phyloP scores from a whole-genome alignment of 2,113 vertebrate species.

The Engraulis encrasicolus region DNA sequence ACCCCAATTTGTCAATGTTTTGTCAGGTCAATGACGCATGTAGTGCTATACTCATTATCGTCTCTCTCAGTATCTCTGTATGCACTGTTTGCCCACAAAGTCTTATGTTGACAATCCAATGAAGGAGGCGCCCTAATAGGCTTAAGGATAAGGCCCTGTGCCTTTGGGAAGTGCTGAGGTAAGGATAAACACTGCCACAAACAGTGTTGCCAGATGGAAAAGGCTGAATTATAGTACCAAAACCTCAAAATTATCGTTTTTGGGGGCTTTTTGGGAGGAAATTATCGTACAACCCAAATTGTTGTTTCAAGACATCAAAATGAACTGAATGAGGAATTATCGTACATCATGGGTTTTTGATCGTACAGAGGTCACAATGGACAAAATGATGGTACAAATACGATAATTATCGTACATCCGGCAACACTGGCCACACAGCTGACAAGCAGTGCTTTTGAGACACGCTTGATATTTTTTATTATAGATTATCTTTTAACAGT shows the following conservation, averaged over 20 bases:
- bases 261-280: too few relatives aligned
- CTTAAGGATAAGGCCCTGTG: background rate
- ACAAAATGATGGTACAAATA: too few relatives aligned
- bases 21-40: background rate
- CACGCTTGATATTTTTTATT: background rate
- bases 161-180: background rate
- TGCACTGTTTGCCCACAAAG: background rate
- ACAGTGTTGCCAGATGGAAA: too few relatives aligned
- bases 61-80: background rate
- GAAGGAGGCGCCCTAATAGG: background rate
- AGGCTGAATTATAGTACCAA: too few relatives aligned
- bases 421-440: too few relatives aligned
- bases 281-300: too few relatives aligned
- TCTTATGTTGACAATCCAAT: conserved; percentile 7
- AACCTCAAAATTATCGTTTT: too few relatives aligned
- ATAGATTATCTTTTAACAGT: background rate
- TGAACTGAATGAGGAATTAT: too few relatives aligned
- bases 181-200: background rate
- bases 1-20: background rate
- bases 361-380: too few relatives aligned
- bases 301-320: too few relatives aligned
- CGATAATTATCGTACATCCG: too few relatives aligned
- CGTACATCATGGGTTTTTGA: too few relatives aligned
- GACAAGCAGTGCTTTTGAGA: background rate
- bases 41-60: background rate